A percentile compares a stretch with the other conserved stretches of the same genome.
Conservation (phyloP, 2,888 invertebrate species). For the Volucella inflata region DNA sequence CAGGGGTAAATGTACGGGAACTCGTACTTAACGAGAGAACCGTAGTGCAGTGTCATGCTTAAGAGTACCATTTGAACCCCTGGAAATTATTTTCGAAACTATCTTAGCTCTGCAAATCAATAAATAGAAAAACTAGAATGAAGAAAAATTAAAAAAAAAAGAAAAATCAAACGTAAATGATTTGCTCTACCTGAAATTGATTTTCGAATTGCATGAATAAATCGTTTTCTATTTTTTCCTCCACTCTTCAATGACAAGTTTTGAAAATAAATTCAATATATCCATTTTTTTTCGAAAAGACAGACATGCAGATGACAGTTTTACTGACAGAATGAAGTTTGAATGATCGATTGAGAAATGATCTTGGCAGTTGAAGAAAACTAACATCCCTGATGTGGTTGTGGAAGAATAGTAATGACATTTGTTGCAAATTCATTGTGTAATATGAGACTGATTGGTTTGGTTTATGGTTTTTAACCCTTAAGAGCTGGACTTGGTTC, state of each 20-base stretch:
- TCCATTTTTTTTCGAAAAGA: not conserved
- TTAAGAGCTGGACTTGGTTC: too few species aligned
- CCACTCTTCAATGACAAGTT: conserved; percentile 3
- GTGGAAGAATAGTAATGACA: conserved; percentile 18
- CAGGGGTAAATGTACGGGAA: not conserved
- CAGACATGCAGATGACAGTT: conserved; percentile 57
- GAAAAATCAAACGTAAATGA: conserved; percentile 41
- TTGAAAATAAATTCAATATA: conserved; percentile 20
- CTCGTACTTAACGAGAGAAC: too few species aligned
- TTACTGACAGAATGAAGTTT: conserved; percentile 41
- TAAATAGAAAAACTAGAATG: not conserved
- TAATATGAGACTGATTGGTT: not conserved
- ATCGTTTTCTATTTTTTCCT: not conserved
- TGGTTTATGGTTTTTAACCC: not conserved
- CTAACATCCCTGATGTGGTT: conserved; percentile 9
- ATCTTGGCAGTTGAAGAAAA: conserved; percentile 33
- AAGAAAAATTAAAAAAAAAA: conserved; percentile 6
- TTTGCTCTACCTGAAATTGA: conserved; percentile 64
- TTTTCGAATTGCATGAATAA: conserved; percentile 63
- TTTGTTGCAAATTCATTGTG: not conserved
- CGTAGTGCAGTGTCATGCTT: conserved; percentile 8
- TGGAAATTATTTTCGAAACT: conserved; percentile 59
- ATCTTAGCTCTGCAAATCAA: conserved; percentile 33
- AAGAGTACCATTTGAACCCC: conserved; percentile 3
- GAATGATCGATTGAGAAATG: not conserved